These are phyloP conservation scores for Eupithecia centaureata DNA, from an alignment of 2,888 invertebrate species.

Conservation along the genomic window DNA sequence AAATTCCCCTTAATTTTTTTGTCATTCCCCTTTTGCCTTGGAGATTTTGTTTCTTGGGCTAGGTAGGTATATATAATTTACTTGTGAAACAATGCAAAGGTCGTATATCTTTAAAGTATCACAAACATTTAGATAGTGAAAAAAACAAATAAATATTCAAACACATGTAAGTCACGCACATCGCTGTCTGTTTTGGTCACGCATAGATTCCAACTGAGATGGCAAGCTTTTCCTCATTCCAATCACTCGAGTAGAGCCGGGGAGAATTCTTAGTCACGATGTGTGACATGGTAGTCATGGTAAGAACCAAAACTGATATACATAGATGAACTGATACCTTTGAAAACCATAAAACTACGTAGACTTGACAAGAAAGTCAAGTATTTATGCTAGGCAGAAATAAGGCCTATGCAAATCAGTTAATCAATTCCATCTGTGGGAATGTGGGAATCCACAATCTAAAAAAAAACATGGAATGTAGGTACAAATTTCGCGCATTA, in stretches of 20 bases:
- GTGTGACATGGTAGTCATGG: background rate
- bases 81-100: background rate
- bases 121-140: conserved; percentile 4
- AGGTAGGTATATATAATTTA: no score
- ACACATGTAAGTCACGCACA: conserved; percentile 19
- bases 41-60: no score
- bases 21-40: no score
- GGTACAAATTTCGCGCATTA: no score
- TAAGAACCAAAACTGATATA: background rate
- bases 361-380: background rate
- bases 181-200: conserved; percentile 16
- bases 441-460: no score
- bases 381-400: no score
- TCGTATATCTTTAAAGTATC: conserved; percentile 13
- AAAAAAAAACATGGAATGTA: no score
- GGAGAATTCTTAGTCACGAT: conserved; percentile 26
- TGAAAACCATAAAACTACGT: no score
- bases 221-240: conserved; percentile 30
- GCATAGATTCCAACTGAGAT: conserved; percentile 13
- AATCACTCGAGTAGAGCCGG: conserved; percentile 19
- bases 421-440: no score
- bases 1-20: no score
- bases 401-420: no score
- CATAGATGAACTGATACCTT: no score
- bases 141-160: conserved; percentile 10